Conservation (phyloP, 1,140 invertebrate genomes). For the Drosophila chauvacae region DNA sequence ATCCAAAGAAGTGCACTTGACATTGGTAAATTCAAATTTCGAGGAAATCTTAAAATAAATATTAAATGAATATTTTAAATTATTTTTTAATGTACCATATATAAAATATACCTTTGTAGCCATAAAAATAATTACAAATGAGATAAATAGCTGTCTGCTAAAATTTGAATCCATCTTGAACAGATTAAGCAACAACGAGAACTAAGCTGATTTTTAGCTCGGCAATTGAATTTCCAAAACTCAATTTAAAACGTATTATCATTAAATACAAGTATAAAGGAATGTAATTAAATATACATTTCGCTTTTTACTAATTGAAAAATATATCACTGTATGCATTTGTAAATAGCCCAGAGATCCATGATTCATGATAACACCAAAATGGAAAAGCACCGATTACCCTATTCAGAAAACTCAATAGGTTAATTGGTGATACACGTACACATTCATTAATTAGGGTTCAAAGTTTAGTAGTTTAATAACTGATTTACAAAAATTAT, state of each 20-base stretch:
- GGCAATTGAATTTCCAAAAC: neutral
- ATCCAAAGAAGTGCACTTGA: constrained; percentile 14
- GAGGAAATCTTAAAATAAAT: neutral
- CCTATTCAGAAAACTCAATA: no score
- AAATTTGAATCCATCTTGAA: neutral
- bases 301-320: neutral
- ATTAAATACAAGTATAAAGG: neutral
- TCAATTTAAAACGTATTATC: neutral
- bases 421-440: neutral
- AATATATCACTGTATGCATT: neutral
- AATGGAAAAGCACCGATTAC: neutral
- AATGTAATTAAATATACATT: constrained; percentile 2
- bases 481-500: neutral
- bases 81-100: neutral
- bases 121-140: neutral
- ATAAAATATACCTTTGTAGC: neutral
- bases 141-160: neutral
- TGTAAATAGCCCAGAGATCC: neutral
- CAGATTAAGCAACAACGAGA: neutral
- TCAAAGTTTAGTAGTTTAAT: neutral
- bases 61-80: neutral
- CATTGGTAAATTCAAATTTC: constrained; percentile 18
- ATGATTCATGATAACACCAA: neutral
- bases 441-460: neutral
- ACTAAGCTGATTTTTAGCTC: neutral